Percentiles rank a stretch among this genome's conserved stretches.
Conservation (phyloP, 2,797 vertebrate species). For the Bradypus variegatus region DNA sequence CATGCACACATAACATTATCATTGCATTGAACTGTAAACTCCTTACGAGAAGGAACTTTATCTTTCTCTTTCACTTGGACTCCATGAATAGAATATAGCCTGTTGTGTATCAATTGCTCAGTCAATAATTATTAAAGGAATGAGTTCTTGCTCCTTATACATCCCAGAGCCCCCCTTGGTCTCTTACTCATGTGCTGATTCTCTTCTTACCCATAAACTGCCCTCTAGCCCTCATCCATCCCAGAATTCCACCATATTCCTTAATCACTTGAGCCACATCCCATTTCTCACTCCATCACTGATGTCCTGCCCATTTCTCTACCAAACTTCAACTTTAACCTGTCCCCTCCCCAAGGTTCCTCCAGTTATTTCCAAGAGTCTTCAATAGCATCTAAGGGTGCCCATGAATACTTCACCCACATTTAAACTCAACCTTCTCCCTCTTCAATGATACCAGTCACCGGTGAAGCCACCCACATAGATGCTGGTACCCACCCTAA, state of each 20-base stretch:
- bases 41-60: neutral
- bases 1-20: neutral
- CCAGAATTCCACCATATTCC: neutral
- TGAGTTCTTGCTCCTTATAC: neutral
- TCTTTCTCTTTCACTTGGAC: neutral
- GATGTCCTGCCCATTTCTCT: neutral
- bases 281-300: neutral
- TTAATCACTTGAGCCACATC: neutral
- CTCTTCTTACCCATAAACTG: neutral
- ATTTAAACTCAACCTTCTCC: neutral
- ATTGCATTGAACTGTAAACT: neutral
- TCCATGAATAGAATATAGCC: neutral
- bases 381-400: neutral
- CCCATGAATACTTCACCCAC: neutral
- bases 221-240: neutral
- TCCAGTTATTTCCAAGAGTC: neutral
- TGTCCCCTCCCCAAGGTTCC: neutral
- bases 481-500: neutral
- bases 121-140: neutral
- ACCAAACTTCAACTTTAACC: neutral
- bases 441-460: neutral
- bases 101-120: neutral
- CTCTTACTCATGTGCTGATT: neutral
- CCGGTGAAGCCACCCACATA: neutral
- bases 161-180: neutral